Evolutionary conservation across 2,888 invertebrate species (phyloP).

Genomic region (Nomada ferruginata): DNA sequence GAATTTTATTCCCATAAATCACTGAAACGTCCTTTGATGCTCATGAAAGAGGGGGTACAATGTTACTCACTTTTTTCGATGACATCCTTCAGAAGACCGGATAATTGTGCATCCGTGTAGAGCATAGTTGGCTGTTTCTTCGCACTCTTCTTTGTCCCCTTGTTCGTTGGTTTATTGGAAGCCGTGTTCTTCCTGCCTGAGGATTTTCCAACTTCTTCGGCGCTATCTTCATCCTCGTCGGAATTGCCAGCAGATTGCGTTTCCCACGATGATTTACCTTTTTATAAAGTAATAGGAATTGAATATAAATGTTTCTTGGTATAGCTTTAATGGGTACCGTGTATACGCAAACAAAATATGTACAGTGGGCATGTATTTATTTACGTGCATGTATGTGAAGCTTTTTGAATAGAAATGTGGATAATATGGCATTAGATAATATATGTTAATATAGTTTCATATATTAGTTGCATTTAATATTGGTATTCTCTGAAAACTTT

Average conservation of each 20-base stretch:
- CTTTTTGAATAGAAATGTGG: background rate
- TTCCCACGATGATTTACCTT: conserved; percentile 80
- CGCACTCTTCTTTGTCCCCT: conserved; percentile 49
- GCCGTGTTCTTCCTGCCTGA: conserved; percentile 57
- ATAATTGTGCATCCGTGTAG: conserved; percentile 80
- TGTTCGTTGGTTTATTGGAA: conserved; percentile 60
- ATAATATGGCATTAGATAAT: no score
- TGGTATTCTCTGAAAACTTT: no score
- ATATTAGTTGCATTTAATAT: no score
- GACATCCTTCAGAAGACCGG: conserved; percentile 80
- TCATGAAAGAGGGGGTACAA: conserved; percentile 14
- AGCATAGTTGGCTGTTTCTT: conserved; percentile 70
- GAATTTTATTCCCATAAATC: conserved; percentile 68
- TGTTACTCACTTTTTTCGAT: conserved; percentile 84
- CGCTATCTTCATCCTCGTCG: conserved; percentile 71
- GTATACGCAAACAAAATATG: background rate
- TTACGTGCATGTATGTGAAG: background rate
- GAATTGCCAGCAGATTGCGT: conserved; percentile 76
- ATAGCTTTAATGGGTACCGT: conserved; percentile 14
- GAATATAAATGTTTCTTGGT: conserved; percentile 59
- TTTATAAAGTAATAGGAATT: conserved; percentile 64
- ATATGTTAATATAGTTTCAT: no score
- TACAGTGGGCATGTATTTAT: background rate
- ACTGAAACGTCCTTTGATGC: conserved; percentile 7
- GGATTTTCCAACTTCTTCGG: conserved; percentile 68